Conservation (phyloP, 2,797 vertebrate genomes). For the Myotis myotis region DNA sequence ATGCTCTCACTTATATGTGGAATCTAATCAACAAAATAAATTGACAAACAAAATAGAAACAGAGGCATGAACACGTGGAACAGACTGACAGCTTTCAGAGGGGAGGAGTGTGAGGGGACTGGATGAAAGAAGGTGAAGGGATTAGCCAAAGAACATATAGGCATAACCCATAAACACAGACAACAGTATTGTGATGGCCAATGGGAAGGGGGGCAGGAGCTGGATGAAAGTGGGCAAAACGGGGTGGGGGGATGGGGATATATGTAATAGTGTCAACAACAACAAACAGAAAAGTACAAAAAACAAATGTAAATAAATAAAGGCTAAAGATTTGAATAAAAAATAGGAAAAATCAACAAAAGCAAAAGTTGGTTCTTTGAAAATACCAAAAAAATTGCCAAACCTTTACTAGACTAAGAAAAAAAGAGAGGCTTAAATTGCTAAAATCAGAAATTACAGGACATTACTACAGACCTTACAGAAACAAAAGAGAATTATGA, state of each 20-base stretch:
- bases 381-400: constrained; percentile 5
- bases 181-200: not conserved
- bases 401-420: not conserved
- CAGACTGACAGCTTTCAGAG: no score
- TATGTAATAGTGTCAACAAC: not conserved
- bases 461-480: not conserved
- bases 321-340: not conserved
- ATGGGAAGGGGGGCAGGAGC: not conserved
- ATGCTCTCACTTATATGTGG: not conserved
- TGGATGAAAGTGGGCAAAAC: not conserved
- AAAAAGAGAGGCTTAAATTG: not conserved
- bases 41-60: not conserved
- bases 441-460: not conserved
- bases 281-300: not conserved
- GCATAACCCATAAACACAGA: not conserved
- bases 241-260: not conserved
- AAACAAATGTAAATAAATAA: not conserved
- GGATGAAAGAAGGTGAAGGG: not conserved
- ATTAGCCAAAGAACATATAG: not conserved
- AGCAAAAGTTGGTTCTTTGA: not conserved
- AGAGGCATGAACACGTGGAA: not conserved
- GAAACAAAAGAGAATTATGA: not conserved
- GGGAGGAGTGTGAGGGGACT: no score
- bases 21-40: not conserved
- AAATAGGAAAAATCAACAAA: constrained; percentile 21